Conservation (phyloP, 2,113 vertebrate genomes). For the Cygnus atratus region DNA sequence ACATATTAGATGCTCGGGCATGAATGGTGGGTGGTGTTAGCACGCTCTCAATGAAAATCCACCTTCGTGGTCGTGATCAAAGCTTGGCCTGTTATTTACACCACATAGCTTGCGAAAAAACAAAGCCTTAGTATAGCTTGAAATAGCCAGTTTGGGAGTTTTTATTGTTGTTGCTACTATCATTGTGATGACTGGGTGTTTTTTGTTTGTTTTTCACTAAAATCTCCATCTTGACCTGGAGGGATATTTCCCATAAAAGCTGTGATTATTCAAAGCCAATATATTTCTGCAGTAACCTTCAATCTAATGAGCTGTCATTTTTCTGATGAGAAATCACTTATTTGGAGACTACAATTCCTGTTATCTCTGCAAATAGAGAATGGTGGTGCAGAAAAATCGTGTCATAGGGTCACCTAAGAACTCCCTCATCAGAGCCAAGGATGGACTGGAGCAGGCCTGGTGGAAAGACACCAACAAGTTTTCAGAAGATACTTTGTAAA, state of each 20-base stretch:
- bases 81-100: background rate
- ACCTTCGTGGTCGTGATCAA: background rate
- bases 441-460: background rate
- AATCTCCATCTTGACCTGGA: background rate
- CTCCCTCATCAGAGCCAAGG: background rate
- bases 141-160: background rate
- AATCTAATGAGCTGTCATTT: background rate
- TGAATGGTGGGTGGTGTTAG: background rate
- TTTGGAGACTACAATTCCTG: slow-evolving; percentile 10
- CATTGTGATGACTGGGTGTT: background rate
- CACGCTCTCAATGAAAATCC: background rate
- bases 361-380: background rate
- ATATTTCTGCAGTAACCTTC: slow-evolving; percentile 9
- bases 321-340: slow-evolving; percentile 14
- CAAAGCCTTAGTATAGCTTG: background rate
- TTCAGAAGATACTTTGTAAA: background rate
- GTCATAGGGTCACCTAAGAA: background rate
- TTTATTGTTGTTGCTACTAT: background rate
- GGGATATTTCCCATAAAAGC: background rate
- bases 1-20: background rate
- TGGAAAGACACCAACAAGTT: background rate
- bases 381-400: background rate
- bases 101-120: background rate
- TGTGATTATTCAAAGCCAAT: background rate
- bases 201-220: background rate